phyloP scores from a whole-genome alignment of 2,797 vertebrate species.

The Acestrorhynchus altus region DNA sequence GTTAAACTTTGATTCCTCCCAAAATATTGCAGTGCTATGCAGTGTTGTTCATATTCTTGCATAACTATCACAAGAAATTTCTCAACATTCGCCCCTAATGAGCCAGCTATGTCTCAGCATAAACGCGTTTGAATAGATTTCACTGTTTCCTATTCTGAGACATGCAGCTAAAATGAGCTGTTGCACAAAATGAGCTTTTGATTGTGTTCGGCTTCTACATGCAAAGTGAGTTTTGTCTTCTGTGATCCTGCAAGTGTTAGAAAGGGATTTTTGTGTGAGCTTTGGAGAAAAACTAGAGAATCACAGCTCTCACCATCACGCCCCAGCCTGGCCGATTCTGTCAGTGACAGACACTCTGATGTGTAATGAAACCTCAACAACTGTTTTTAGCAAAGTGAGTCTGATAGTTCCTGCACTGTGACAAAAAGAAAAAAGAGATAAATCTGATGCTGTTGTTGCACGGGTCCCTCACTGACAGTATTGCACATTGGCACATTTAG shows the following conservation, averaged over 20 bases:
- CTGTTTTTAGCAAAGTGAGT: constrained; percentile 12
- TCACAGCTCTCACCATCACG: constrained; percentile 43
- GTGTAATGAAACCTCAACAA: constrained; percentile 39
- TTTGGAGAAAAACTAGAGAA: constrained; percentile 17
- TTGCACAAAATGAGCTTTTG: constrained; percentile 45
- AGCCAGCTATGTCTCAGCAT: not conserved
- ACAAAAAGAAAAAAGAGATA: not conserved
- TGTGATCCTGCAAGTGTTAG: constrained; percentile 37
- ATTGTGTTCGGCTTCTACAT: constrained; percentile 29
- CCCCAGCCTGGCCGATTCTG: constrained; percentile 34
- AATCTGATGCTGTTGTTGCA: not conserved
- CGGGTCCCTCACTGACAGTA: not conserved
- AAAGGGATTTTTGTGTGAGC: constrained; percentile 43
- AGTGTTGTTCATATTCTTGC: not conserved
- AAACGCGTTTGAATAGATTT: constrained; percentile 23
- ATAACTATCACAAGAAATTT: not conserved
- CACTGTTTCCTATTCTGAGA: constrained; percentile 37
- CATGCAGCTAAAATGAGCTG: constrained; percentile 37
- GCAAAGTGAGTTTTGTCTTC: constrained; percentile 17
- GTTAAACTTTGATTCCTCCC: too few relatives aligned
- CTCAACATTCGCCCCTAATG: not conserved
- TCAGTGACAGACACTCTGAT: constrained; percentile 24
- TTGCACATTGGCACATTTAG: not conserved
- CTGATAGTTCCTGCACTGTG: too few relatives aligned
- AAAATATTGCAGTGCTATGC: too few relatives aligned